Conservation (phyloP, 1,140 invertebrate genomes). For the Neodiprion pinetum region DNA sequence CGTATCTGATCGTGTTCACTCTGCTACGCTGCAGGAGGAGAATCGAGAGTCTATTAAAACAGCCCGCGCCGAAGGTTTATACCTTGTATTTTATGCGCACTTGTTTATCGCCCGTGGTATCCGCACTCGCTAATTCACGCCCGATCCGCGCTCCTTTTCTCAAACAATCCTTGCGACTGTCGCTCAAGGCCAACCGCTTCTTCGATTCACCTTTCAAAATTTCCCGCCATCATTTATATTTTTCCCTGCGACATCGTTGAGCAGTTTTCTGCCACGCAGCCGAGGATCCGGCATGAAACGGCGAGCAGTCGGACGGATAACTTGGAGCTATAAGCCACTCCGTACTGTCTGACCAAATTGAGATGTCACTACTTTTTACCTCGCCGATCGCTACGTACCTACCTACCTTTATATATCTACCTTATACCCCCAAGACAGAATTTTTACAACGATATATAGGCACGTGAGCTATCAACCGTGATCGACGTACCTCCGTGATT, state of each 20-base stretch:
- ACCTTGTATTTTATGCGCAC: conserved; percentile 1
- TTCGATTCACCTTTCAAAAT: no score
- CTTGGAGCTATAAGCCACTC: no score
- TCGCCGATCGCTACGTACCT: background rate
- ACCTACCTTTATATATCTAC: background rate
- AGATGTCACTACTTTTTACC: conserved; percentile 3
- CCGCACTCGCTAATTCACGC: background rate
- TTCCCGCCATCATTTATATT: no score
- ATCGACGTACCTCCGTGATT: conserved; percentile 1
- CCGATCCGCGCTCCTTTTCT: no score
- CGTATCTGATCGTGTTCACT: conserved; percentile 4
- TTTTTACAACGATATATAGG: no score
- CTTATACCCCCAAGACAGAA: background rate
- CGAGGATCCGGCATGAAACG: no score
- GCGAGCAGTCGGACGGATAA: no score
- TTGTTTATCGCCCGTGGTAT: background rate
- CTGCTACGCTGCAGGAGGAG: background rate
- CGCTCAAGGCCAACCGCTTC: no score
- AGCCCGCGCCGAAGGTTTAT: background rate
- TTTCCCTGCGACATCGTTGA: no score
- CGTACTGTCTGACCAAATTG: conserved; percentile 1
- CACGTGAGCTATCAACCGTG: background rate
- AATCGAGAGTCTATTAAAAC: background rate
- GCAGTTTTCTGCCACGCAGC: no score
- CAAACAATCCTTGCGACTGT: no score